Base-by-base conservation (phyloP, 2,797 vertebrate genomes). In the Prionace glauca region DNA sequence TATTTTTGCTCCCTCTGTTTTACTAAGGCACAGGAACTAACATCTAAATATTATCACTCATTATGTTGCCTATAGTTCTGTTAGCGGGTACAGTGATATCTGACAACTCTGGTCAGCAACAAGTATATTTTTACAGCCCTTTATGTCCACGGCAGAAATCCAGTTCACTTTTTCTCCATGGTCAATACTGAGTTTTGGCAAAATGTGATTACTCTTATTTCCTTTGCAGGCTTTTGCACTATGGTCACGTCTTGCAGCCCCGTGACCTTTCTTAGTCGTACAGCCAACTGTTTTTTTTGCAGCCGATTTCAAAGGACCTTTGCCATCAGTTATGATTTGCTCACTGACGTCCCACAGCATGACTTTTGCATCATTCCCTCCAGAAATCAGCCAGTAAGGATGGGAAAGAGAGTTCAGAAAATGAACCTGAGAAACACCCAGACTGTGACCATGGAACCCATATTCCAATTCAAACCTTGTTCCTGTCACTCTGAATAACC, bases 151-250 rank as follows among this genome's bases (percentile, higher is more conserved):
- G 0, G 97, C 98, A 0, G 98, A 98, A 84, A 99, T 96, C 99
- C 99, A 99, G 98, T 99, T 99, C 96, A 99, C 98, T 96, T 99
- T 99, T 95, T 99, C 98, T 84, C 98, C 98, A 0, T 99, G 99
- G 96, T 97, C 97, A 96, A 99, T 98, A 96, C 96, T 97, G 67
- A 98, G 96, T 96, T 97, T 98, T 94, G 98, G 98, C 74, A 97
- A 97, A 84, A 97, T 1, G n/a, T 91, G 20, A 96, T 94, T 8
- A 95, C 65, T 94, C 96, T 95, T 96, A 97, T 62, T 96, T 96
- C 95, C 95, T 96, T 95, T 95, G 97, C 96, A 95, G 50, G 72
- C 84, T 95, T 96, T 22, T 81, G 36, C 96, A 69, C 95, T 95
- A 97, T 97, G 60, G 95, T 96, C 96, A 96, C 97, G 0, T 96